These are phyloP conservation scores for Petrocephalus schoutedeni DNA, from an alignment of 2,797 vertebrate species.

Conservation along the genomic window DNA sequence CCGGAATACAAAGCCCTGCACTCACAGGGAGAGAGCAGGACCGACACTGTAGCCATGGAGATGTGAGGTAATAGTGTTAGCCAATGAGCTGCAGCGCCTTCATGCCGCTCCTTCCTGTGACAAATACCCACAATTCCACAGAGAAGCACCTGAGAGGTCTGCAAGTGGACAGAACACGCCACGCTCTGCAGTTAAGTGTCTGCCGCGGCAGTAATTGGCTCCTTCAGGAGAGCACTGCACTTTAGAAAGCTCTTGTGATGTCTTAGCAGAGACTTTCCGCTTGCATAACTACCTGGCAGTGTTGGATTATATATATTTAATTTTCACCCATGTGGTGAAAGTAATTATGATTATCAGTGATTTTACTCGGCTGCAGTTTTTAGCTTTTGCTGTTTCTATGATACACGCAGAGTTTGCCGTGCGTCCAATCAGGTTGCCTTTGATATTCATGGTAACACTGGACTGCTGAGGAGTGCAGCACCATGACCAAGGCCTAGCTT, in stretches of 20 bases:
- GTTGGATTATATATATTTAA: not conserved
- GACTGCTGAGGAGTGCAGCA: not conserved
- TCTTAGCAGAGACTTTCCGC: conserved; percentile 27
- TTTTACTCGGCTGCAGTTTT: not conserved
- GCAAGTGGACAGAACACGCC: conserved; percentile 29
- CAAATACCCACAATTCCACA: conserved; percentile 48
- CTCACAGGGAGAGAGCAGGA: not conserved
- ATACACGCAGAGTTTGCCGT: not conserved
- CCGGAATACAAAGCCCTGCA: not conserved
- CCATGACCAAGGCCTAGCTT: not conserved
- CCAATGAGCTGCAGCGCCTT: not conserved
- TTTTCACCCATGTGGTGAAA: not conserved
- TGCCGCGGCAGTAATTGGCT: conserved; percentile 42
- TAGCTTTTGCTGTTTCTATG: not conserved
- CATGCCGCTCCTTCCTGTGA: conserved; percentile 46
- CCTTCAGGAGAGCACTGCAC: conserved; percentile 24
- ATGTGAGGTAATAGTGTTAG: conserved; percentile 23
- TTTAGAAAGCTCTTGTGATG: conserved; percentile 34
- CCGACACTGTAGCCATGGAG: not conserved
- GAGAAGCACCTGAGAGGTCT: conserved; percentile 44
- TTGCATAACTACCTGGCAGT: not conserved
- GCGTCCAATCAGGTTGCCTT: not conserved
- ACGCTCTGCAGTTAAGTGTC: conserved; percentile 51
- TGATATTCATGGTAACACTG: not conserved
- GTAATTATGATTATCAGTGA: not conserved